Percentiles rank a stretch among this genome's conserved stretches.
These are phyloP conservation scores for Chloroceryle amazona DNA, from an alignment of 2,797 vertebrate species.

Conservation along the genomic window DNA sequence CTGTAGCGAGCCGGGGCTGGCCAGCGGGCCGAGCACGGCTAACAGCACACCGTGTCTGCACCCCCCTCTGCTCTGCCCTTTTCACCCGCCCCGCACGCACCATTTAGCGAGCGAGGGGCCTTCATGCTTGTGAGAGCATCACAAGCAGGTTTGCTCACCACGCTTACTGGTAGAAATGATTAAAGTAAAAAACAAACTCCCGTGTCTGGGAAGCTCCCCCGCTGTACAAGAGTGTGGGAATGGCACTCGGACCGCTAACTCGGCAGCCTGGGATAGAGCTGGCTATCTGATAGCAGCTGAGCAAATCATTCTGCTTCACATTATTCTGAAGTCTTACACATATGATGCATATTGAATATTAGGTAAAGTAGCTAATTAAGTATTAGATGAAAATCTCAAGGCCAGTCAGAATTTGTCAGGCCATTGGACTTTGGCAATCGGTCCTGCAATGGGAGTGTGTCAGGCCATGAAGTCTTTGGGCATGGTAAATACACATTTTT, in stretches of 20 bases:
- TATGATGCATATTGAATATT: neutral
- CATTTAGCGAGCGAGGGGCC: neutral
- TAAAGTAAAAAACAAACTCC: neutral
- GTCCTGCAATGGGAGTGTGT: neutral
- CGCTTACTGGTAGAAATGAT: neutral
- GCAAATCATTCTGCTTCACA: neutral
- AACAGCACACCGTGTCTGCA: neutral
- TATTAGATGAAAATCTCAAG: neutral
- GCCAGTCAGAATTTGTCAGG: neutral
- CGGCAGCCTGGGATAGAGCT: too few relatives aligned
- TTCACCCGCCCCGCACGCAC: neutral
- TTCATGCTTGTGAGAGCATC: neutral
- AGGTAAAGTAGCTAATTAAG: neutral
- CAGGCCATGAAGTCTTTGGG: neutral
- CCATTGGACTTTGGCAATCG: neutral
- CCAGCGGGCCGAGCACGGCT: accelerated
- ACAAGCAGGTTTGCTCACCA: neutral
- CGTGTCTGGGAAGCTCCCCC: accelerated
- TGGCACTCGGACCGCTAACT: neutral
- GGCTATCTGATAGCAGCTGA: neutral
- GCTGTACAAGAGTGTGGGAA: neutral
- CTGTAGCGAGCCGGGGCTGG: neutral
- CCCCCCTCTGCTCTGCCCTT: neutral
- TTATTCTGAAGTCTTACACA: neutral
- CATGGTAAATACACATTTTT: neutral